These are phyloP conservation scores for Botrylloides violaceus DNA, from an alignment of 23 tunicate species.

Conservation along the genomic window DNA sequence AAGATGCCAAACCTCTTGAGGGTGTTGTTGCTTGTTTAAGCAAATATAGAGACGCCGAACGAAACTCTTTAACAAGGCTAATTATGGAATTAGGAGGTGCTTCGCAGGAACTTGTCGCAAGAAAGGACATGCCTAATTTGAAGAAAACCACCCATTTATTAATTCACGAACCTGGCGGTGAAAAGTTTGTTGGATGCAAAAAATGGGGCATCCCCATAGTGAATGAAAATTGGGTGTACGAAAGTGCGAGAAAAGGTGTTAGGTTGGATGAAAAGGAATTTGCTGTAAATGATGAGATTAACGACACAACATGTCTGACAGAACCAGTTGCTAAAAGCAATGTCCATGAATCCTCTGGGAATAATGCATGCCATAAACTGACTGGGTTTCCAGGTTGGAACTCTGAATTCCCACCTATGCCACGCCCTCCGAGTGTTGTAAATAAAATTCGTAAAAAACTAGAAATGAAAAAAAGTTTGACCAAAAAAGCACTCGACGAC, in stretches of 20 bases:
- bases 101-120: slow-evolving; percentile 59
- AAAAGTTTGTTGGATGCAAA: slow-evolving; percentile 63
- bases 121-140: slow-evolving; percentile 35
- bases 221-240: slow-evolving; percentile 79
- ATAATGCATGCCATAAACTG: background rate
- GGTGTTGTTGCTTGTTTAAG: slow-evolving; percentile 61
- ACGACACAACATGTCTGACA: background rate
- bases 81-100: slow-evolving; percentile 56
- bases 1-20: slow-evolving; percentile 30
- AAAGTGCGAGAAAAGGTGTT: slow-evolving; percentile 52
- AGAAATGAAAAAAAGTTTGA: slow-evolving; percentile 26
- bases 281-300: slow-evolving; percentile 2
- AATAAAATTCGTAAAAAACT: slow-evolving; percentile 40
- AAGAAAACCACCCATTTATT: slow-evolving; percentile 60
- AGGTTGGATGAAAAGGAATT: slow-evolving; percentile 33
- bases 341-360: background rate
- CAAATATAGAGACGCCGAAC: slow-evolving; percentile 51
- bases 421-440: slow-evolving; percentile 49
- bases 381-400: slow-evolving; percentile 2
- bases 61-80: slow-evolving; percentile 36
- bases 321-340: background rate
- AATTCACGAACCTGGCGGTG: slow-evolving; percentile 61
- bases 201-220: slow-evolving; percentile 75
- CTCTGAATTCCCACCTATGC: slow-evolving; percentile 62
- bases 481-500: slow-evolving; percentile 15